These are phyloP conservation scores for Clusia tigrina DNA, from an alignment of 2,888 invertebrate genomes.

Conservation along the genomic window DNA sequence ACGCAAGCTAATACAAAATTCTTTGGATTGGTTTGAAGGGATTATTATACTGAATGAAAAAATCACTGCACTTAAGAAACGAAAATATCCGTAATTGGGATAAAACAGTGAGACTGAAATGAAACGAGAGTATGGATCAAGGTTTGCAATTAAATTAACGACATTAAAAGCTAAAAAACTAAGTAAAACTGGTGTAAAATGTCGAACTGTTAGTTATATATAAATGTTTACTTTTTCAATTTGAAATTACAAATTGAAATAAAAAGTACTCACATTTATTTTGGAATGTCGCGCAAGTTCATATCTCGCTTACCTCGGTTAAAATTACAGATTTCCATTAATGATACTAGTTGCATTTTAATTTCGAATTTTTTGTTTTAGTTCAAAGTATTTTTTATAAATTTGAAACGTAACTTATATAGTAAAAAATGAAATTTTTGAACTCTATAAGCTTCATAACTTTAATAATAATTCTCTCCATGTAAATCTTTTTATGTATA, in stretches of 20 bases:
- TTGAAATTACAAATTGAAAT: not conserved
- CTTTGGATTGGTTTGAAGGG: not conserved
- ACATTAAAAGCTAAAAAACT: not conserved
- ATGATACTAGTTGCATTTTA: too few species aligned
- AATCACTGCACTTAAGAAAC: not conserved
- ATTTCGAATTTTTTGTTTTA: not conserved
- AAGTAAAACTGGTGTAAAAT: not conserved
- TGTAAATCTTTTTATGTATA: too few species aligned
- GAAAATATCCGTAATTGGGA: slow-evolving; percentile 1
- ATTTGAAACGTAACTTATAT: not conserved
- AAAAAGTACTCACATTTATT: not conserved
- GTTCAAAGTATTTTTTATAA: not conserved
- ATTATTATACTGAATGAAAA: not conserved
- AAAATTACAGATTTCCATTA: too few species aligned
- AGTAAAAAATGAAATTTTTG: not conserved
- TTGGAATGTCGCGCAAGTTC: too few species aligned
- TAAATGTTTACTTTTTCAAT: not conserved
- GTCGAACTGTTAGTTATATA: not conserved
- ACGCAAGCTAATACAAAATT: not conserved
- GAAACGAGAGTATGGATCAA: slow-evolving; percentile 35
- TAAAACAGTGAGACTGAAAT: not conserved
- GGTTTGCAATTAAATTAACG: slow-evolving; percentile 33
- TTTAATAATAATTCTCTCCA: not conserved
- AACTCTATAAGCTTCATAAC: not conserved
- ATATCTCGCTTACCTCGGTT: too few species aligned